A percentile compares a stretch with the other conserved stretches of the same genome.
phyloP scores from a whole-genome alignment of 1,140 invertebrate species.

The Agrilus planipennis region DNA sequence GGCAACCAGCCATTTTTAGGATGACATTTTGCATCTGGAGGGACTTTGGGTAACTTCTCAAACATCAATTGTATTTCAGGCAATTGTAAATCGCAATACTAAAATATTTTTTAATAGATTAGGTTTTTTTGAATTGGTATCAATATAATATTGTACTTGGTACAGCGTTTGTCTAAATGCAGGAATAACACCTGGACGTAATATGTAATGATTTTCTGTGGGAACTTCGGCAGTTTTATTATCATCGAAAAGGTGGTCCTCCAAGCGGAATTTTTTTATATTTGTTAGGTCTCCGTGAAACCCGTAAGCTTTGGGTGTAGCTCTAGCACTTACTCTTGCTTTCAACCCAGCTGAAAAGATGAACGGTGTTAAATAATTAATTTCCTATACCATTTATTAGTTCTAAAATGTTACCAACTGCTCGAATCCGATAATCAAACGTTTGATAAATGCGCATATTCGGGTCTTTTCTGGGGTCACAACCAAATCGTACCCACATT shows the following conservation, averaged over 20 bases:
- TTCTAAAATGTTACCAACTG: constrained; percentile 37
- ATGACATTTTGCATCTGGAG: constrained; percentile 51
- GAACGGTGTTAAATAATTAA: background rate
- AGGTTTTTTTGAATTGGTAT: background rate
- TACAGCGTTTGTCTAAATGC: constrained; percentile 72
- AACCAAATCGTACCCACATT: constrained; percentile 75
- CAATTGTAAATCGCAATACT: constrained; percentile 78
- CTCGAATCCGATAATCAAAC: constrained; percentile 71
- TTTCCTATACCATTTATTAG: background rate
- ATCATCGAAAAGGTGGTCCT: constrained; percentile 18
- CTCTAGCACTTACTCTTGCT: constrained; percentile 43
- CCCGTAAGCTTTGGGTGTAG: constrained; percentile 34
- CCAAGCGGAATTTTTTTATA: constrained; percentile 7
- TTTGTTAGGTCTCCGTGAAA: background rate
- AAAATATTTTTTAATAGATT: constrained; percentile 16
- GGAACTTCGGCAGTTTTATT: constrained; percentile 16
- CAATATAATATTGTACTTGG: constrained; percentile 41
- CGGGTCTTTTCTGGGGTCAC: constrained; percentile 75
- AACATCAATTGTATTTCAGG: constrained; percentile 73
- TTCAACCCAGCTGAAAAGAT: constrained; percentile 39
- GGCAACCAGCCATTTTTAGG: constrained; percentile 66
- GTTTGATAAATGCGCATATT: constrained; percentile 69
- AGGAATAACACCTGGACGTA: constrained; percentile 56
- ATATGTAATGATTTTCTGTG: constrained; percentile 45
- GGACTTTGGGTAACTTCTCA: constrained; percentile 48